Evolutionary conservation across 2,797 vertebrate genomes (phyloP).

Genomic region (Etheostoma nigrum): DNA sequence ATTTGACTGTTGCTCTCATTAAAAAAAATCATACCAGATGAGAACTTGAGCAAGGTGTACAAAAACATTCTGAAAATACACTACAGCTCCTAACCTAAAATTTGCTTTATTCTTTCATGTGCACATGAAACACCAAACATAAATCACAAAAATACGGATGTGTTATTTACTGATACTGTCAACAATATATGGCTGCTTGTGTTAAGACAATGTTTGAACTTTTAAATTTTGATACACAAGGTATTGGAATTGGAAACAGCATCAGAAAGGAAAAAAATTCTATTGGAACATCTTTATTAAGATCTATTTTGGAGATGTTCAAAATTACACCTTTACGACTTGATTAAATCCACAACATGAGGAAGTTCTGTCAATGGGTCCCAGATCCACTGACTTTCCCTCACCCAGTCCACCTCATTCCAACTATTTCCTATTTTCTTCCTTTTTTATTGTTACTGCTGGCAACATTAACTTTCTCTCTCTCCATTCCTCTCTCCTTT

Average conservation of each 20-base stretch:
- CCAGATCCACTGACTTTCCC: conserved; percentile 52
- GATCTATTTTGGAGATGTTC: not conserved
- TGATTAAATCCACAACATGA: not conserved
- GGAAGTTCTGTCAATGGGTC: conserved; percentile 47
- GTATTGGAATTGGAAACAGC: too few relatives aligned
- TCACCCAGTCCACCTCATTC: conserved; percentile 46
- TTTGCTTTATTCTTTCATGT: not conserved
- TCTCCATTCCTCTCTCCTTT: conserved; percentile 45
- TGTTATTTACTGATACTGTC: not conserved
- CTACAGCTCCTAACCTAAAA: not conserved
- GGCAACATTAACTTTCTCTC: conserved; percentile 57
- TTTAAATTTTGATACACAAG: not conserved
- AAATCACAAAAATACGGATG: not conserved
- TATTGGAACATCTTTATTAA: not conserved
- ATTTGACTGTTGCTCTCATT: conserved; percentile 7
- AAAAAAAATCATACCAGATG: not conserved
- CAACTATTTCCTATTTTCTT: conserved; percentile 54
- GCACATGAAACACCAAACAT: not conserved
- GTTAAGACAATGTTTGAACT: not conserved
- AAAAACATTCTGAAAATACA: not conserved
- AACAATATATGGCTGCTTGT: not conserved
- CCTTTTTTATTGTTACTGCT: conserved; percentile 45
- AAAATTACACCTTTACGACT: not conserved
- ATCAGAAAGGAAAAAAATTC: too few relatives aligned
- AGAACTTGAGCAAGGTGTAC: not conserved